Base-by-base conservation (phyloP, 1,140 invertebrate species). In the Drosophila ogumai region DNA sequence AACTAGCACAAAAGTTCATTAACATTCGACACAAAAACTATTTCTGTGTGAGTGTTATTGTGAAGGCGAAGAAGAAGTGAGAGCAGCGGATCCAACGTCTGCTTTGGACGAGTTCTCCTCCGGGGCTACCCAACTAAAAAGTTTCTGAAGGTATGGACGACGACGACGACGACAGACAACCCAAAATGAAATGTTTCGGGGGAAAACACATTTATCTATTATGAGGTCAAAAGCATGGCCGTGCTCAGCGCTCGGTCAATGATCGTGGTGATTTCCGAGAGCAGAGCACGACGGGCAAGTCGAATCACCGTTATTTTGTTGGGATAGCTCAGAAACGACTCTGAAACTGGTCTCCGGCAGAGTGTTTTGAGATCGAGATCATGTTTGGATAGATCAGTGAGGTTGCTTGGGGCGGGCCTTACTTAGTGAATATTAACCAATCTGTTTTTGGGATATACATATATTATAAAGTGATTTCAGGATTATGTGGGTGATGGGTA, bases 11-110 rank as follows among this genome's bases (percentile, higher is more conserved):
- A 90, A 88, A 90, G 85, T 90, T 90, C 85, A 90, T 90, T 90
- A 90, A 90, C 85, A 90, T 90, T 90, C 86, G 81, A 90, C 86
- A 90, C 86, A 84, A 91, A 77, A 90, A 91, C 77, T 91, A 91
- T 91, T 91, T 86, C 68, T 49, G 77, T 66, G 52, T 47, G 67
- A 52, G 65, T 72, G 44, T 46, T 46, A 28, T 32, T 43, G 67
- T 54, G 46, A 31, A 46, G 55, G 52, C 38, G 66, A 34, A 46
- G 38, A 75, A 60, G 41, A 76, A 76, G 67, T 32, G 55, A 36
- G 44, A 59, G 40, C 43, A 31, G 36, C 31, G 56, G 50, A 50
- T 60, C 43, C 52, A 56, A 19, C 47, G 22, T 32, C 17, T 22
- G 38, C 22, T 32, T 59, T 13, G 54, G 43, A 60, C n/a, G 31